Percentiles rank a stretch among this genome's conserved stretches.
phyloP scores from a whole-genome alignment of 2,888 invertebrate species.

The Lysandra bellargus region DNA sequence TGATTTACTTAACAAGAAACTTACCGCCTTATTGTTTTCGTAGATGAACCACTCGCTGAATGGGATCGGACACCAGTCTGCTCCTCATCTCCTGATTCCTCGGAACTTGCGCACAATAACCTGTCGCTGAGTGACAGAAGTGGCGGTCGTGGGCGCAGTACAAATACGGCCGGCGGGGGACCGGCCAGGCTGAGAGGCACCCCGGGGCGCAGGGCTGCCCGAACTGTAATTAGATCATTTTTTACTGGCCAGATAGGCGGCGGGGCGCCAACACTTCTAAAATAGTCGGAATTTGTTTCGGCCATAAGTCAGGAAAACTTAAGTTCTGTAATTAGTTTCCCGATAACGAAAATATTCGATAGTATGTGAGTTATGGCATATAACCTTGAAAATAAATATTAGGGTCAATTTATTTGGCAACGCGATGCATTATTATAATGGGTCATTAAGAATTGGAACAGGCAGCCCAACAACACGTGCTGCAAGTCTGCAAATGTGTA shows the following conservation, averaged over 20 bases:
- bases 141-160: conserved; percentile 57
- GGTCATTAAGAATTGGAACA: too few relatives aligned
- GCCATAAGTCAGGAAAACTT: background rate
- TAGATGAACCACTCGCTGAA: too few relatives aligned
- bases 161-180: conserved; percentile 75
- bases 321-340: background rate
- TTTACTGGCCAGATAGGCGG: conserved; percentile 16
- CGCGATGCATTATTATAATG: too few relatives aligned
- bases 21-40: too few relatives aligned
- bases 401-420: too few relatives aligned
- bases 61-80: too few relatives aligned
- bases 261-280: conserved; percentile 24
- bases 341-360: background rate
- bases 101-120: background rate
- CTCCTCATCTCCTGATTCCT: background rate
- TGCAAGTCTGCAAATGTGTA: too few relatives aligned
- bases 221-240: conserved; percentile 7
- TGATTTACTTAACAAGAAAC: too few relatives aligned
- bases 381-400: too few relatives aligned
- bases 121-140: conserved; percentile 43
- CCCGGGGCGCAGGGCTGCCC: conserved; percentile 59
- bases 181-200: conserved; percentile 76
- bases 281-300: conserved; percentile 1
- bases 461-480: too few relatives aligned
- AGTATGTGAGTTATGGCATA: too few relatives aligned